Conservation (phyloP, 2,797 vertebrate genomes). For the Pseudochirops cupreus region DNA sequence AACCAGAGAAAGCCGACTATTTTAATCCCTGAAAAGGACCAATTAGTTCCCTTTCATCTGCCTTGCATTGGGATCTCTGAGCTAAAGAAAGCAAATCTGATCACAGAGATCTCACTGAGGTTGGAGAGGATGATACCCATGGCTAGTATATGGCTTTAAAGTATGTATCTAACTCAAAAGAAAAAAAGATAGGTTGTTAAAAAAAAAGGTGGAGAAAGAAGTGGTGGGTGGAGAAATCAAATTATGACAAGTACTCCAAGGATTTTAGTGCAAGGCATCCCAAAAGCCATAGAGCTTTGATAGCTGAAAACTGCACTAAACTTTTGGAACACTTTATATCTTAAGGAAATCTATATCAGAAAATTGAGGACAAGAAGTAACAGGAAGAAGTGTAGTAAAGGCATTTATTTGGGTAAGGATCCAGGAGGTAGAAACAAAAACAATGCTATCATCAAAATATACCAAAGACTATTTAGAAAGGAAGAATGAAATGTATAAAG, state of each 20-base stretch:
- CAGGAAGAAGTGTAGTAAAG: neutral
- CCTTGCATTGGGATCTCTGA: neutral
- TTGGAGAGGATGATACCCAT: neutral
- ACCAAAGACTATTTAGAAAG: neutral
- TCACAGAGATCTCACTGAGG: neutral
- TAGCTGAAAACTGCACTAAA: neutral
- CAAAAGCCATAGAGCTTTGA: neutral
- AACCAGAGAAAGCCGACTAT: neutral
- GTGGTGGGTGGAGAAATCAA: neutral
- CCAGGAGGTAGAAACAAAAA: neutral
- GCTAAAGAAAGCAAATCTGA: neutral
- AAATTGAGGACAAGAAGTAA: neutral
- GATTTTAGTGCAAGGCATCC: neutral
- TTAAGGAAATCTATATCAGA: neutral
- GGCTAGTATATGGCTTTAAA: neutral
- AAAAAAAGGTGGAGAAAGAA: neutral
- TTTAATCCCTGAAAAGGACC: neutral
- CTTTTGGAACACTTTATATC: neutral
- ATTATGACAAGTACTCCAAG: neutral
- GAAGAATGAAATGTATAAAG: neutral
- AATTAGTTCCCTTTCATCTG: neutral
- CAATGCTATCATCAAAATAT: neutral
- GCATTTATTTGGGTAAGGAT: neutral
- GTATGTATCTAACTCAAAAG: neutral
- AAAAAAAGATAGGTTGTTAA: neutral